Percentiles rank a stretch among this genome's conserved stretches.
Evolutionary conservation across 2,113 vertebrate species (phyloP).

Genomic region (Monopterus albus): DNA sequence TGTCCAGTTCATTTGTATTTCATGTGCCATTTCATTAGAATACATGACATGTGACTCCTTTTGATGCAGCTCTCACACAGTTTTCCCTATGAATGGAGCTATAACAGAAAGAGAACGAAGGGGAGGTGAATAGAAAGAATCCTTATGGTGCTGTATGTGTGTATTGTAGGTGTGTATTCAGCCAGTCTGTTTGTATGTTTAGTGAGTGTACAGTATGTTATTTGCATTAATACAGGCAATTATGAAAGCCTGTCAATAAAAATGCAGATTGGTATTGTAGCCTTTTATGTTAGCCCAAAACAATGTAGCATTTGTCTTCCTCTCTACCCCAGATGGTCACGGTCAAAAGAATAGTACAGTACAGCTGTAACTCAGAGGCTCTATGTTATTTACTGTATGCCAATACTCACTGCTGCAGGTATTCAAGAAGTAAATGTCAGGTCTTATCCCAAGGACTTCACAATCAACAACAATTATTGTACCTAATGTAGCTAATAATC

Average conservation of each 20-base stretch:
- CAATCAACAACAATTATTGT: not conserved
- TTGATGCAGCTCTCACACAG: conserved; percentile 62
- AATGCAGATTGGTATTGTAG: conserved; percentile 28
- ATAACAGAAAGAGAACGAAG: conserved; percentile 34
- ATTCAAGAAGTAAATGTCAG: not conserved
- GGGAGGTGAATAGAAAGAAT: conserved; percentile 31
- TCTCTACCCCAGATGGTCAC: not conserved
- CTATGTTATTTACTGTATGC: not conserved
- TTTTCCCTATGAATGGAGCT: conserved; percentile 67
- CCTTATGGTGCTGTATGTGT: conserved; percentile 21
- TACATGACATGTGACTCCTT: conserved; percentile 64
- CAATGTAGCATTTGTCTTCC: not conserved
- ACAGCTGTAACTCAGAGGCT: not conserved
- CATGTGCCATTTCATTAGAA: conserved; percentile 69
- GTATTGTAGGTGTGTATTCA: not conserved
- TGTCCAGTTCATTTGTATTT: conserved; percentile 64
- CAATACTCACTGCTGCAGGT: not conserved
- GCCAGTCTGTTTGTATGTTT: conserved; percentile 18
- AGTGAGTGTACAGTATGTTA: conserved; percentile 1
- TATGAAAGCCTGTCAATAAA: conserved; percentile 40
- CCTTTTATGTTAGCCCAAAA: conserved; percentile 14
- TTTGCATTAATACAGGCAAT: conserved; percentile 31
- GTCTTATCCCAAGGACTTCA: not conserved
- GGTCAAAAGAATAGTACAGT: not conserved
- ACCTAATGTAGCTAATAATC: not conserved